Percentiles rank a stretch among this genome's conserved stretches.
Evolutionary conservation across 2,888 invertebrate genomes (phyloP).

Genomic region (Micoletzkya japonica): DNA sequence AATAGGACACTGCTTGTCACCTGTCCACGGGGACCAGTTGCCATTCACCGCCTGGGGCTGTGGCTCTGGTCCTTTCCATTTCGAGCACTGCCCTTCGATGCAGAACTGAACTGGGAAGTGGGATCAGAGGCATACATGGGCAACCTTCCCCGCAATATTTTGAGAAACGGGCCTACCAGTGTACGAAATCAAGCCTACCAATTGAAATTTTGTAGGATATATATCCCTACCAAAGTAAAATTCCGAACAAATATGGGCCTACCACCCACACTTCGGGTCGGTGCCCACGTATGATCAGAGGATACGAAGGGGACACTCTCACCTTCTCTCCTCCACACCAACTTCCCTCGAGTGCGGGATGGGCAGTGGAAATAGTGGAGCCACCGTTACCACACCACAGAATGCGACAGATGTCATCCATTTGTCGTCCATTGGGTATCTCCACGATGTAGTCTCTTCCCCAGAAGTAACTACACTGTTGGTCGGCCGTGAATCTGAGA

Average conservation of each 20-base stretch:
- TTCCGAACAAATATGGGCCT: too few relatives aligned
- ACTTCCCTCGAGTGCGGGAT: conserved; percentile 63
- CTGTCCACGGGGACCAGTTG: conserved; percentile 60
- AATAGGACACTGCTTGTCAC: conserved; percentile 54
- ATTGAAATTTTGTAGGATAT: neutral
- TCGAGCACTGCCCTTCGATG: conserved; percentile 55
- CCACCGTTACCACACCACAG: conserved; percentile 59
- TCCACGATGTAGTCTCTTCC: conserved; percentile 62
- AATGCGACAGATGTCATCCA: conserved; percentile 40
- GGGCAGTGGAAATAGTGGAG: conserved; percentile 63
- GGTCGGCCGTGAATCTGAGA: conserved; percentile 58
- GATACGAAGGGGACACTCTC: neutral
- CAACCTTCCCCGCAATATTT: neutral
- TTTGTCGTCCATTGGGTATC: conserved; percentile 58
- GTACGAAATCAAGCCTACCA: neutral
- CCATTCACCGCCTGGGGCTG: conserved; percentile 45
- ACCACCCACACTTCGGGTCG: too few relatives aligned
- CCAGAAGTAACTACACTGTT: conserved; percentile 64
- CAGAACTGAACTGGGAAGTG: conserved; percentile 54
- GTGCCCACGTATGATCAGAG: too few relatives aligned
- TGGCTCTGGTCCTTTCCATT: conserved; percentile 45
- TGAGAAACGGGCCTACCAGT: neutral
- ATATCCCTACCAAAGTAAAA: neutral
- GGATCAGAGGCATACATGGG: neutral
- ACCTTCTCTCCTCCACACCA: conserved; percentile 61